Percentiles rank a stretch among this genome's conserved stretches.
Evolutionary conservation across 2,797 vertebrate genomes (phyloP).

Genomic region (Pseudochaenichthys georgianus): DNA sequence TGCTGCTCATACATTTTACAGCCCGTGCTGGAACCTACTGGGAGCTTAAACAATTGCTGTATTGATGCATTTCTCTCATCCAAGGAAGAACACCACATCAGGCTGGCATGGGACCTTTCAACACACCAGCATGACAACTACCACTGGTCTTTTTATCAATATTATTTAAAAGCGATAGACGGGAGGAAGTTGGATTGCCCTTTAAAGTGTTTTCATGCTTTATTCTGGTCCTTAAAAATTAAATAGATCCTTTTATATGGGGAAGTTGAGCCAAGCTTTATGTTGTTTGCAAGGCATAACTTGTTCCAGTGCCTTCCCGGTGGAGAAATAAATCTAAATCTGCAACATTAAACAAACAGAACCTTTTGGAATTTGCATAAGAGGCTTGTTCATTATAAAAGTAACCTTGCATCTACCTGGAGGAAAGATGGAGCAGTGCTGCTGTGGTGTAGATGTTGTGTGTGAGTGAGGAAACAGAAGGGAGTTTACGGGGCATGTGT

Average conservation of each 20-base stretch:
- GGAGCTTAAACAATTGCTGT: slow-evolving; percentile 87
- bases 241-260: slow-evolving; percentile 32
- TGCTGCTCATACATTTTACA: slow-evolving; percentile 87
- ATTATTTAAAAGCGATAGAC: slow-evolving; percentile 35
- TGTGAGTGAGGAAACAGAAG: too few species aligned
- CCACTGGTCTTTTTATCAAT: neutral
- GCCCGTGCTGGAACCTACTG: slow-evolving; percentile 74
- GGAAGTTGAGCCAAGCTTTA: slow-evolving; percentile 37
- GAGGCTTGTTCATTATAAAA: slow-evolving; percentile 35
- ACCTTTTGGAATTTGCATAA: slow-evolving; percentile 38
- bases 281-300: slow-evolving; percentile 38
- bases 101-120: slow-evolving; percentile 48
- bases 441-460: too few species aligned
- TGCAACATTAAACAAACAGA: slow-evolving; percentile 40
- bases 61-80: slow-evolving; percentile 85
- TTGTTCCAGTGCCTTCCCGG: slow-evolving; percentile 44
- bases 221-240: slow-evolving; percentile 4
- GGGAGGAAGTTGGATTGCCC: neutral
- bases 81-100: slow-evolving; percentile 63
- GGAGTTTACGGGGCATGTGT: too few species aligned
- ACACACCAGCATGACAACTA: slow-evolving; percentile 44
- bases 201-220: slow-evolving; percentile 42
- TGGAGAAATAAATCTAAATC: slow-evolving; percentile 47
- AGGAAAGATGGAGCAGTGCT: too few species aligned
- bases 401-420: slow-evolving; percentile 11